Conservation (phyloP, 2,888 invertebrate genomes). For the Embidobia sp. region DNA sequence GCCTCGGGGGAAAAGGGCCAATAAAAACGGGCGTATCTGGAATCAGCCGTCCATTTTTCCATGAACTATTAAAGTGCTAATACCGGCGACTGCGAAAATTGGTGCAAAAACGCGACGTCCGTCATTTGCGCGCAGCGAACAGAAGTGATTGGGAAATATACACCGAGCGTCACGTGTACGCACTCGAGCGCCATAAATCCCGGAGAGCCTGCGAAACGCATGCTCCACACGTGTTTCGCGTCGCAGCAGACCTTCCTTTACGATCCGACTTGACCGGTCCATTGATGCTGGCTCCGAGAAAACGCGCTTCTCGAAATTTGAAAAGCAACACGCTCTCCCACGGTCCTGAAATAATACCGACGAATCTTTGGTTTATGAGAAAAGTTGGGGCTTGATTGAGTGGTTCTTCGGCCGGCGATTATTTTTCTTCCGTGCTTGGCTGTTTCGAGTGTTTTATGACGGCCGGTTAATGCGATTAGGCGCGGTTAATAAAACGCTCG, state of each 20-base stretch:
- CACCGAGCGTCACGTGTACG: constrained; percentile 57
- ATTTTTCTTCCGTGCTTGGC: no score
- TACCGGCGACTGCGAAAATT: constrained; percentile 27
- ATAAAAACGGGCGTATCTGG: constrained; percentile 1
- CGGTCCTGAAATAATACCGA: constrained; percentile 35
- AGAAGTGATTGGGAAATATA: constrained; percentile 56
- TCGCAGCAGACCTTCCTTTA: constrained; percentile 53
- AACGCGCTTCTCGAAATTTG: constrained; percentile 15
- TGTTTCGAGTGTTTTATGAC: no score
- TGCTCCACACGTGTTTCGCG: constrained; percentile 61
- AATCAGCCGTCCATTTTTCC: constrained; percentile 14
- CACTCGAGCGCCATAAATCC: constrained; percentile 54
- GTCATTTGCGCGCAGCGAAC: constrained; percentile 44
- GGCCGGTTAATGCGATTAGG: no score
- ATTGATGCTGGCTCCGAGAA: constrained; percentile 36
- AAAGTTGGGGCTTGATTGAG: no score
- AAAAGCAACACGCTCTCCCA: neutral
- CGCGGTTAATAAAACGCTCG: no score
- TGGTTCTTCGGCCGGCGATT: no score
- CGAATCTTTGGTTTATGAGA: no score
- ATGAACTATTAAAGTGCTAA: constrained; percentile 48
- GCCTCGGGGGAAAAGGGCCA: neutral
- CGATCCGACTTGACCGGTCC: constrained; percentile 30
- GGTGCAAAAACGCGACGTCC: constrained; percentile 26
- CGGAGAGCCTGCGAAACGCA: constrained; percentile 55